Evolutionary conservation across 2,888 invertebrate species (phyloP).

Genomic region (Oscheius myriophilus): DNA sequence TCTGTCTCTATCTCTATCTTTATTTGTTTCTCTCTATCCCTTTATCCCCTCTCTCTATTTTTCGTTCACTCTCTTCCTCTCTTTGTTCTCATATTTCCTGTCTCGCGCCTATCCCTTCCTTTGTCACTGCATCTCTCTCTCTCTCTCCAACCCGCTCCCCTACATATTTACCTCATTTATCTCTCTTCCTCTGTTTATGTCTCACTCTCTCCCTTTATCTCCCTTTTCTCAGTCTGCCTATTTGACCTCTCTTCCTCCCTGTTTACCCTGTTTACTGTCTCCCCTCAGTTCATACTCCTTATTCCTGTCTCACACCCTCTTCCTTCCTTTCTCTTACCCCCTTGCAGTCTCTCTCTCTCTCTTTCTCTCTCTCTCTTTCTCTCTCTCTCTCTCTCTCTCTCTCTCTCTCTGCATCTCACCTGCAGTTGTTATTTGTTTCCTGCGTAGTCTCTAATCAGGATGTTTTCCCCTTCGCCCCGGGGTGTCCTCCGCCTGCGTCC

Average conservation of each 20-base stretch:
- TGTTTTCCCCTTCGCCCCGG: too few species aligned
- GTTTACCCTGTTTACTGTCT: too few species aligned
- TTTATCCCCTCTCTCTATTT: constrained; percentile 9
- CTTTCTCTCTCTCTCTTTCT: constrained; percentile 4
- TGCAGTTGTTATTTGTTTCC: neutral
- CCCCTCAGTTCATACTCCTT: too few species aligned
- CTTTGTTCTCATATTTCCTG: neutral
- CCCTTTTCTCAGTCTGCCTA: too few species aligned
- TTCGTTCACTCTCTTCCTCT: constrained; percentile 13
- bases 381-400: constrained; percentile 11
- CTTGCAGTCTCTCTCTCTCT: neutral
- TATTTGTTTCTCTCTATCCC: constrained; percentile 11
- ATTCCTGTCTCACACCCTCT: constrained; percentile 20
- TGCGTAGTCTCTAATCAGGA: too few species aligned
- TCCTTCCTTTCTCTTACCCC: constrained; percentile 5
- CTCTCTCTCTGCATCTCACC: constrained; percentile 6
- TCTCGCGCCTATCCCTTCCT: constrained; percentile 2
- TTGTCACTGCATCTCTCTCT: constrained; percentile 7
- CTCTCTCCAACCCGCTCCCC: constrained; percentile 3
- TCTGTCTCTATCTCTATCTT: constrained; percentile 11
- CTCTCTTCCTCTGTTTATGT: too few species aligned
- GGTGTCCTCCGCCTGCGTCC: too few species aligned
- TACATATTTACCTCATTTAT: neutral
- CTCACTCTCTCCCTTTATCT: too few species aligned
- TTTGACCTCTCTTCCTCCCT: constrained; percentile 10